Conservation (phyloP, 2,797 vertebrate species). For the Phaenicophaeus curvirostris region DNA sequence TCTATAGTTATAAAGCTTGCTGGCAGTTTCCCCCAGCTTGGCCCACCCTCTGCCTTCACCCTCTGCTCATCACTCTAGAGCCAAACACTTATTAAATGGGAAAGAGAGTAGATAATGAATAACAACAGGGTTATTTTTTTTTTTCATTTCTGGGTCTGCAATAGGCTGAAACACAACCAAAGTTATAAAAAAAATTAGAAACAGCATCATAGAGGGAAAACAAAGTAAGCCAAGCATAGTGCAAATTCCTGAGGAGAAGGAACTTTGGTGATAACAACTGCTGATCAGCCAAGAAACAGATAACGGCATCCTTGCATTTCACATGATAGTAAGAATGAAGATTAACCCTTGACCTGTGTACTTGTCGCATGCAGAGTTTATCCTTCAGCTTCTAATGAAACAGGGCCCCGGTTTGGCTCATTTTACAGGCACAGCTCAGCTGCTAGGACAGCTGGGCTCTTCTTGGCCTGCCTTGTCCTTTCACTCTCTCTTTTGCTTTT, state of each 20-base stretch:
- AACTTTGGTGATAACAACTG: neutral
- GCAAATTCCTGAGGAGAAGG: neutral
- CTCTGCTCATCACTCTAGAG: too few relatives aligned
- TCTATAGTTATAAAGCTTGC: too few relatives aligned
- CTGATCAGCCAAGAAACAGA: slow-evolving; percentile 28
- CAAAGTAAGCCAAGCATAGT: neutral
- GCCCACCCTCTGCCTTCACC: too few relatives aligned
- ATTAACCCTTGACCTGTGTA: neutral
- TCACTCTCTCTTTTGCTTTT: neutral
- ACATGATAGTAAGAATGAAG: neutral
- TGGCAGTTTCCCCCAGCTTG: too few relatives aligned
- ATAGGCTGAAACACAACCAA: too few relatives aligned
- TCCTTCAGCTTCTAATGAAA: neutral
- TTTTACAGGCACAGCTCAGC: neutral
- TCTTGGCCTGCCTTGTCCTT: neutral
- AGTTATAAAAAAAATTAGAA: neutral
- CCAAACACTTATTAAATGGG: too few relatives aligned
- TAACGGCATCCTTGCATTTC: neutral
- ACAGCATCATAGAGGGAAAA: neutral
- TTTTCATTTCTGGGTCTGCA: too few relatives aligned
- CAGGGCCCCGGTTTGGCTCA: neutral
- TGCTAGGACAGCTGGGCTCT: neutral
- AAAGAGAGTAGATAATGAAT: too few relatives aligned
- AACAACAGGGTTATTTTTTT: too few relatives aligned
- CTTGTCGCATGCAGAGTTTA: neutral